Evolutionary conservation across 2,797 vertebrate genomes (phyloP).

Genomic region (Megaceryle alcyon): DNA sequence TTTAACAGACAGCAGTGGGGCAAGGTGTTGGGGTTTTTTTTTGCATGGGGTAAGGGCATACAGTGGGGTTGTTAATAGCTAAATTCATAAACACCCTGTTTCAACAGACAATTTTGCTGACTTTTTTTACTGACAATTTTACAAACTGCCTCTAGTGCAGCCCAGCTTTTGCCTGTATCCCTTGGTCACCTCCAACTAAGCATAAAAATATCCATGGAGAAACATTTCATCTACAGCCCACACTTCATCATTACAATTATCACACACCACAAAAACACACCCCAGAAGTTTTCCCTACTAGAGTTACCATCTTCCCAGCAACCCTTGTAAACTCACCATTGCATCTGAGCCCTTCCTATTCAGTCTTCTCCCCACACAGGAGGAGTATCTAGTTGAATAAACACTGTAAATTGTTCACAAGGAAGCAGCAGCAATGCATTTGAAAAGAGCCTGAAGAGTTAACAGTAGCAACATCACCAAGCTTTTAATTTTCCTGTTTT

Average conservation of each 20-base stretch:
- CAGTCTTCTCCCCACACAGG: neutral
- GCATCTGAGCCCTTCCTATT: neutral
- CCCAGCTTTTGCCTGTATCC: neutral
- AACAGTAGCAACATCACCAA: neutral
- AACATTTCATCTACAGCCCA: slow-evolving; percentile 34
- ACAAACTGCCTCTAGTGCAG: neutral
- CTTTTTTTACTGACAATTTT: too few species aligned
- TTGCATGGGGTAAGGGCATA: neutral
- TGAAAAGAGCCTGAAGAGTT: neutral
- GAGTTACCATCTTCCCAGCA: neutral
- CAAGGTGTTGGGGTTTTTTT: neutral
- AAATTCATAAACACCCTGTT: neutral
- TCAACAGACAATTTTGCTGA: neutral
- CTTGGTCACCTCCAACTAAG: slow-evolving; percentile 36
- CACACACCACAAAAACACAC: slow-evolving; percentile 33
- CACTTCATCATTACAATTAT: slow-evolving; percentile 24
- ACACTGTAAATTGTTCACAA: neutral
- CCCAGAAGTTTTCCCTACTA: neutral
- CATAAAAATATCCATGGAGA: slow-evolving; percentile 38
- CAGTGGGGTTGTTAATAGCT: neutral
- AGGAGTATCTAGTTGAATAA: neutral
- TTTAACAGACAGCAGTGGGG: neutral
- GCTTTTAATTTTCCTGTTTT: neutral
- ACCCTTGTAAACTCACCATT: neutral
- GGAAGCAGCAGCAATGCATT: neutral